Conservation (phyloP, 2,113 vertebrate genomes). For the Hassar affinis region DNA sequence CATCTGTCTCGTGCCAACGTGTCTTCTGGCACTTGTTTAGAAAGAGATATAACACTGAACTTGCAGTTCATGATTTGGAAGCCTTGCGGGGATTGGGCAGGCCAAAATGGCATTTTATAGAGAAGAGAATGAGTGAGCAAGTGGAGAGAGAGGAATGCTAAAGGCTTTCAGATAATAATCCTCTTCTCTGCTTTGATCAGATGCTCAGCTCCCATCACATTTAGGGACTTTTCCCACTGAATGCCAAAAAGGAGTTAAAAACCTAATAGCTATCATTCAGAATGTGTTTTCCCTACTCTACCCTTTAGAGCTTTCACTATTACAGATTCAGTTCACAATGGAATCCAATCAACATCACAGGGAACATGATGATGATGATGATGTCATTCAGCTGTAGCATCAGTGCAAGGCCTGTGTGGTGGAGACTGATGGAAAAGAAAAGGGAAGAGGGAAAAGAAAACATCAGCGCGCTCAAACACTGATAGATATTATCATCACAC, state of each 20-base stretch:
- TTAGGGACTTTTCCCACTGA: neutral
- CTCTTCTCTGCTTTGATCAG: conserved; percentile 13
- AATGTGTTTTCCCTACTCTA: too few species aligned
- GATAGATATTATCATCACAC: neutral
- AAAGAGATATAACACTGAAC: conserved; percentile 14
- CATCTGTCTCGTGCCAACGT: neutral
- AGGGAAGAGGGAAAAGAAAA: too few species aligned
- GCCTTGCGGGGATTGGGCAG: neutral
- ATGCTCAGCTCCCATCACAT: conserved; percentile 16
- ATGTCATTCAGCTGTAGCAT: neutral
- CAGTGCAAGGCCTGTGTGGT: neutral
- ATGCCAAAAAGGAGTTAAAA: conserved; percentile 21
- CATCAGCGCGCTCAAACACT: neutral
- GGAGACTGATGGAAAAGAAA: too few species aligned
- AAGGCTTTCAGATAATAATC: conserved; percentile 24
- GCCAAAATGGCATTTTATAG: neutral
- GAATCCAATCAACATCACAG: neutral
- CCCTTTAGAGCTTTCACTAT: neutral
- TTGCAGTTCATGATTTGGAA: conserved; percentile 15
- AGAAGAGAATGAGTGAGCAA: neutral
- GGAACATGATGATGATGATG: neutral
- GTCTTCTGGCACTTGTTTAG: neutral
- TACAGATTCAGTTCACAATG: neutral
- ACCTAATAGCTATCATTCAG: neutral
- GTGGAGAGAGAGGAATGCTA: conserved; percentile 7